These are phyloP conservation scores for Mesoclemmys tuberculata DNA, from an alignment of 2,113 vertebrate species.

Conservation along the genomic window DNA sequence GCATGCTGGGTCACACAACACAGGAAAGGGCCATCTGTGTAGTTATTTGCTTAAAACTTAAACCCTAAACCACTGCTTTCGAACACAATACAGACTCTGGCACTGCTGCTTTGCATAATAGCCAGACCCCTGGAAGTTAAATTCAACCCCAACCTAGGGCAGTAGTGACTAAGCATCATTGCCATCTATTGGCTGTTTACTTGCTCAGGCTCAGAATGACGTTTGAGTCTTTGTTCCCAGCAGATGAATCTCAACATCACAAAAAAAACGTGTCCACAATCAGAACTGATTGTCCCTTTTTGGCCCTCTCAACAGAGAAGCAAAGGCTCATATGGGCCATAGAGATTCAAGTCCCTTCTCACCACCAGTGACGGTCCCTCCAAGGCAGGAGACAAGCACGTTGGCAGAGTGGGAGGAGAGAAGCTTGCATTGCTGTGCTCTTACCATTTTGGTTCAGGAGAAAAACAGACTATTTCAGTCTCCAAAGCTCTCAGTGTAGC, in stretches of 20 bases:
- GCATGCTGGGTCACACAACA: not conserved
- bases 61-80: not conserved
- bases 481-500: rapidly evolving
- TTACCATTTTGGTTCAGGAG: not conserved
- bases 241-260: not conserved
- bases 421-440: not conserved
- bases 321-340: not conserved
- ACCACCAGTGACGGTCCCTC: not conserved
- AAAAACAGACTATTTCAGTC: not conserved
- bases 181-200: not conserved
- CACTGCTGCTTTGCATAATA: not conserved
- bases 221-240: not conserved
- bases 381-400: not conserved
- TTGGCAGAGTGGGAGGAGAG: not conserved
- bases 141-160: not conserved
- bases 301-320: not conserved
- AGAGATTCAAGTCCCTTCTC: not conserved
- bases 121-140: not conserved
- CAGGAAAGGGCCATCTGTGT: not conserved
- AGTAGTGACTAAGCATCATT: not conserved
- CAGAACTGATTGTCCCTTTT: not conserved
- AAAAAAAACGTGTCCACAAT: not conserved
- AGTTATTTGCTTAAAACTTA: not conserved
- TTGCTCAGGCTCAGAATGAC: not conserved
- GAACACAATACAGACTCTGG: not conserved